A percentile compares a stretch with the other conserved stretches of the same genome.
Evolutionary conservation across 2,113 vertebrate species (phyloP).

Genomic region (Glareola pratincola): DNA sequence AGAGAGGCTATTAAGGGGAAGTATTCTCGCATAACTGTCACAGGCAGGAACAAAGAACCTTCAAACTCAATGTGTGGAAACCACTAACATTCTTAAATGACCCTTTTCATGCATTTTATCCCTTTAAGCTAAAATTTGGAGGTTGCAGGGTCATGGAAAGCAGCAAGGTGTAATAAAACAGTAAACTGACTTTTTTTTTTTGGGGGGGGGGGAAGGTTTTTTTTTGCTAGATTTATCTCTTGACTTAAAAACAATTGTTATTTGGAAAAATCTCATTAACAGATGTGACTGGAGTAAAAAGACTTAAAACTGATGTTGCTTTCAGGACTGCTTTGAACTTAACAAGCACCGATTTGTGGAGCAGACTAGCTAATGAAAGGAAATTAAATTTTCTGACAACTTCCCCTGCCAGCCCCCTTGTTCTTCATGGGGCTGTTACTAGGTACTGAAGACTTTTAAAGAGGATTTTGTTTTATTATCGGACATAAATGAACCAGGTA

Average conservation of each 20-base stretch:
- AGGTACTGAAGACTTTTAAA: constrained; percentile 78
- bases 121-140: constrained; percentile 79
- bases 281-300: constrained; percentile 80
- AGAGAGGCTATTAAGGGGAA: constrained; percentile 88
- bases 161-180: constrained; percentile 77
- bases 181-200: constrained; percentile 66
- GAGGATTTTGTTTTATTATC: constrained; percentile 77
- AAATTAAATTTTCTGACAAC: constrained; percentile 88
- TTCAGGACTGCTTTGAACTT: constrained; percentile 81
- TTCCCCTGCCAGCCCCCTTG: constrained; percentile 80
- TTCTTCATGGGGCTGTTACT: constrained; percentile 76
- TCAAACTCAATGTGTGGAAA: constrained; percentile 81
- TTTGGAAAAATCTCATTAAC: constrained; percentile 85
- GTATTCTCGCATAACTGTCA: constrained; percentile 91
- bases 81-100: constrained; percentile 81
- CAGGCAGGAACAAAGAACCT: constrained; percentile 83
- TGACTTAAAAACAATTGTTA: constrained; percentile 80
- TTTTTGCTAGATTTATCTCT: constrained; percentile 74
- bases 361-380: constrained; percentile 88
- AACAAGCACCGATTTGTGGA: constrained; percentile 85
- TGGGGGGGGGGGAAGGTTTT: neutral
- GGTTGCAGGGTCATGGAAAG: constrained; percentile 68
- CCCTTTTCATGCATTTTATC: constrained; percentile 78
- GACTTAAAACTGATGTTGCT: constrained; percentile 83
- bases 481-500: constrained; percentile 73